Conservation (phyloP, 2,113 vertebrate species). For the Apteryx mantelli region DNA sequence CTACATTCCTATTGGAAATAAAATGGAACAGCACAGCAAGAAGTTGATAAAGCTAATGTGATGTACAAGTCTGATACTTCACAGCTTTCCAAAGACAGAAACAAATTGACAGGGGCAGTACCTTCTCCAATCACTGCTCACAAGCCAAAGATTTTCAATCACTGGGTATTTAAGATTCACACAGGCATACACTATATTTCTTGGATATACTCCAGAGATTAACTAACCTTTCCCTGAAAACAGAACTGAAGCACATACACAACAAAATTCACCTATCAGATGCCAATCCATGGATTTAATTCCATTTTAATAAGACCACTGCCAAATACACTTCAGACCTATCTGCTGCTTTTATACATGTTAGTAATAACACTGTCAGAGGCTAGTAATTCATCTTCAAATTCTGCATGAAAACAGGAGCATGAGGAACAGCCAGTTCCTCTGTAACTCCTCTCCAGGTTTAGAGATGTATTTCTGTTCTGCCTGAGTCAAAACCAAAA, state of each 20-base stretch:
- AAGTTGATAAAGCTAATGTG: conserved; percentile 25
- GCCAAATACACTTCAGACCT: neutral
- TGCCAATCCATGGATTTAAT: neutral
- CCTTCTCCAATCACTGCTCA: neutral
- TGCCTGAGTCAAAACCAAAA: neutral
- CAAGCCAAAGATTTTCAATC: neutral
- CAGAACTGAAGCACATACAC: neutral
- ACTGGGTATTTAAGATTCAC: conserved; percentile 17
- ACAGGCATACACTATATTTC: neutral
- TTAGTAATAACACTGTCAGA: neutral
- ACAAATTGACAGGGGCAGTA: neutral
- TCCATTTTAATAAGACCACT: neutral
- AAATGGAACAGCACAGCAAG: neutral
- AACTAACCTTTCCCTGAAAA: conserved; percentile 6
- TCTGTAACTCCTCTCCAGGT: neutral
- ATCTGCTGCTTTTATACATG: neutral
- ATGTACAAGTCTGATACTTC: conserved; percentile 7
- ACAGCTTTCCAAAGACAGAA: conserved; percentile 14
- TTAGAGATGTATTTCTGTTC: neutral
- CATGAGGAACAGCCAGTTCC: neutral
- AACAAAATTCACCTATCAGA: neutral
- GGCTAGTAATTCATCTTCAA: neutral
- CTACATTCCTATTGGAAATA: neutral
- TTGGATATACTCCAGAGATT: neutral
- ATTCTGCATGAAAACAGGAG: neutral